Percentiles rank a stretch among this genome's conserved stretches.
These are phyloP conservation scores for Oreortyx pictus DNA, from an alignment of 2,797 vertebrate genomes.

Conservation along the genomic window DNA sequence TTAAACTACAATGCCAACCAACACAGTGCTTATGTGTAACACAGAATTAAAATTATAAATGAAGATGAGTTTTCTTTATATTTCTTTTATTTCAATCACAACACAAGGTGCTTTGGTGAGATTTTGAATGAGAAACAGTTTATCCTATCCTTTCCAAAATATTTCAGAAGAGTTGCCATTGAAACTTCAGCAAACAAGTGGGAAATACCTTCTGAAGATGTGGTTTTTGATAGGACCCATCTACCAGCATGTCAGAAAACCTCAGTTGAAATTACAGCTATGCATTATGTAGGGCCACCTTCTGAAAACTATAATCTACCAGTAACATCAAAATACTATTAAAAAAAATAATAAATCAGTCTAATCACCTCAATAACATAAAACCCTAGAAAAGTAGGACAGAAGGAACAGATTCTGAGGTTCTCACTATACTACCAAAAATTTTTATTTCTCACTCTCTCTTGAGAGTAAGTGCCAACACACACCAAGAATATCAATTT, in stretches of 20 bases:
- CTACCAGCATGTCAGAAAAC: neutral
- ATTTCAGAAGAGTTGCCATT: neutral
- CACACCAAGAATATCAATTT: slow-evolving; percentile 2
- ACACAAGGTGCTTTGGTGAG: neutral
- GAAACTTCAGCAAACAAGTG: neutral
- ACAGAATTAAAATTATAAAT: neutral
- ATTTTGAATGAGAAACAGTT: neutral
- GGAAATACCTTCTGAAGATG: neutral
- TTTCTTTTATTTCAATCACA: neutral
- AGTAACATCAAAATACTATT: neutral
- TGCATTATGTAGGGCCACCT: neutral
- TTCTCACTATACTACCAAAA: neutral
- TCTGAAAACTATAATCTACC: neutral
- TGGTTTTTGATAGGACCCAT: neutral
- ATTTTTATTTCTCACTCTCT: neutral
- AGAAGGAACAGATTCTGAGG: neutral
- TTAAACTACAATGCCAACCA: neutral
- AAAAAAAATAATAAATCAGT: neutral
- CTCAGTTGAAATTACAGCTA: neutral
- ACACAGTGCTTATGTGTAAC: neutral
- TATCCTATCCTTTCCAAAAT: neutral
- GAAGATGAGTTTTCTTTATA: neutral
- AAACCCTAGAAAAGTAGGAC: neutral
- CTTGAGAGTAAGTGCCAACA: neutral
- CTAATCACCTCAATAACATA: neutral